Base-by-base conservation (phyloP, 2,797 vertebrate genomes). In the Pachyuromys duprasi region DNA sequence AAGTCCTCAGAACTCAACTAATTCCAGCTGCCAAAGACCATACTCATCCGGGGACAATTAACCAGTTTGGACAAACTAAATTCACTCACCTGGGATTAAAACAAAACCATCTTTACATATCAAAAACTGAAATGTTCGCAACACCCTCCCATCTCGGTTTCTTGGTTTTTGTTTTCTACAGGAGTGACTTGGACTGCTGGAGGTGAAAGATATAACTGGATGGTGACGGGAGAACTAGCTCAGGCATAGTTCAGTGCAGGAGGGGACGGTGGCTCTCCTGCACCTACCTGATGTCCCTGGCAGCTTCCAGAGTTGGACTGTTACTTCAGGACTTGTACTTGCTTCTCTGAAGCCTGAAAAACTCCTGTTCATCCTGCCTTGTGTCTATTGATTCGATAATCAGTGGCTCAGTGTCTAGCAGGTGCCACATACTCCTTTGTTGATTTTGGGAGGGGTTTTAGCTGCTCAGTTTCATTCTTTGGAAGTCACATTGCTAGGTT, bases 191-290 rank as follows among this genome's bases (percentile, higher is more conserved):
- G 22, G 63, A 55, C 39, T 36, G 4, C 42, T 5, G 0, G 3
- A 33, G 36, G 82, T 39, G 82, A 80, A 8, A 6, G 11, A 5
- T 8, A 15, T 42, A 75, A 80, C 4, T 3, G 8, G 28, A 6
- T 4, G 80, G 62, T 45, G 26, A 69, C 0, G 15, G 42, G 31
- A 65, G 76, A 67, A 83, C 13, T 24, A 8, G 0, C 14, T 8
- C 5, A 28, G 4, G 1, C 39, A n/a, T 6, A 0, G 28, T 33
- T 39, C 13, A 2, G 62, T 7, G 55, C 0, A 5, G 0, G 1
- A 86, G 13, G 55, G 80, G 24, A 57, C 62, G 82, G 28, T 0
- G 11, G 2, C 74, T 3, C 45, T 69, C n/a, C 53, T 57, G 31
- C 8, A 18, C n/a, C 18, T 92, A 39, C 5, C 0, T 24, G 3